A percentile compares a stretch with the other conserved stretches of the same genome.
phyloP scores from a whole-genome alignment of 1,140 invertebrate genomes.

The Neelides sp. region DNA sequence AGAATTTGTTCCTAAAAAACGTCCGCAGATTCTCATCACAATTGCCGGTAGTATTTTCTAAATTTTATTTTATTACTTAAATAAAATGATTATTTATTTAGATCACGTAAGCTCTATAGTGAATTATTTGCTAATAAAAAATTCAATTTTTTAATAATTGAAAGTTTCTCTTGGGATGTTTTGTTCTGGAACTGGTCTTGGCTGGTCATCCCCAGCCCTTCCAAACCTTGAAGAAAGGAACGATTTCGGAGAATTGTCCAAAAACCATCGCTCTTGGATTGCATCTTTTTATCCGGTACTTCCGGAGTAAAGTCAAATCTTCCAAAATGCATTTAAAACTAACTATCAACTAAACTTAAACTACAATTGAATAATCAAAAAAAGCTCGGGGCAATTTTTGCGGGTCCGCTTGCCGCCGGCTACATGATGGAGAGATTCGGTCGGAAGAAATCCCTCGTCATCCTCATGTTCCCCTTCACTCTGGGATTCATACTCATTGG shows the following conservation, averaged over 20 bases:
- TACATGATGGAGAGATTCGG: constrained; percentile 58
- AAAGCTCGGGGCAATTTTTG: constrained; percentile 57
- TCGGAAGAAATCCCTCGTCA: constrained; percentile 56
- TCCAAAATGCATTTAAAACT: not conserved
- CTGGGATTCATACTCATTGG: constrained; percentile 64
- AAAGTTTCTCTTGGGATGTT: constrained; percentile 11
- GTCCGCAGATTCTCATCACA: too few species aligned
- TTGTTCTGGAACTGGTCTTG: constrained; percentile 1
- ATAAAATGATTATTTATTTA: too few species aligned
- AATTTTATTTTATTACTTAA: too few species aligned
- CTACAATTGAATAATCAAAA: not conserved
- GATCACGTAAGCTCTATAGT: too few species aligned
- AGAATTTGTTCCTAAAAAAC: too few species aligned
- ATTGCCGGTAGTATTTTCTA: too few species aligned
- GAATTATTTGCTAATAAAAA: too few species aligned
- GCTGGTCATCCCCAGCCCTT: constrained; percentile 6
- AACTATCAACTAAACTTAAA: not conserved
- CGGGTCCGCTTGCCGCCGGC: constrained; percentile 58
- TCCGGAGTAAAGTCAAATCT: too few species aligned
- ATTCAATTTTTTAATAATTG: too few species aligned
- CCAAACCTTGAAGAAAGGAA: constrained; percentile 33
- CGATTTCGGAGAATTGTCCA: constrained; percentile 37
- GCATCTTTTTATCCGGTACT: constrained; percentile 33
- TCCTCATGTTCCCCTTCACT: constrained; percentile 54
- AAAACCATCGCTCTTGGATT: constrained; percentile 40